Evolutionary conservation across 2,888 invertebrate genomes (phyloP).

Genomic region (Agonopterix alstromeriana): DNA sequence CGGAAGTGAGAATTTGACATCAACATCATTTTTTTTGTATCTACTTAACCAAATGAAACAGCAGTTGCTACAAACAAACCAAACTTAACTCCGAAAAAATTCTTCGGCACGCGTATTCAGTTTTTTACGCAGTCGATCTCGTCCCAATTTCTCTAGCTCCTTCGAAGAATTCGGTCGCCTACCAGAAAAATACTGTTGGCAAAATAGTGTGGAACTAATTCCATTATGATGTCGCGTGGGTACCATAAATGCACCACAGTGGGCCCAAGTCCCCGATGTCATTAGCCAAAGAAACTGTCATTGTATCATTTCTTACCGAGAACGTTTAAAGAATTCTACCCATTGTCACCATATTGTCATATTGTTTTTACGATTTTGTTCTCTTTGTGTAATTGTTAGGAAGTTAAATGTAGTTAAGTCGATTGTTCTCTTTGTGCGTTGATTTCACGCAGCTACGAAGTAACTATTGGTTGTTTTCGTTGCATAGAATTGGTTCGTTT

Average conservation of each 20-base stretch:
- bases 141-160: constrained; percentile 46
- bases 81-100: background rate
- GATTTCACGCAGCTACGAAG: constrained; percentile 58
- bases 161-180: constrained; percentile 53
- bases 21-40: too few relatives aligned
- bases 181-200: constrained; percentile 49
- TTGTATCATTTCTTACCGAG: constrained; percentile 48
- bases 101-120: constrained; percentile 51
- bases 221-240: constrained; percentile 72
- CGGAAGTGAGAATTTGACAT: too few relatives aligned
- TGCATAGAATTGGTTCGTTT: constrained; percentile 64
- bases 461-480: constrained; percentile 38
- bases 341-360: constrained; percentile 40
- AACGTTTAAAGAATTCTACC: constrained; percentile 43
- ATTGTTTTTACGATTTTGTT: constrained; percentile 60
- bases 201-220: constrained; percentile 74
- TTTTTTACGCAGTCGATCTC: constrained; percentile 44
- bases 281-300: constrained; percentile 53
- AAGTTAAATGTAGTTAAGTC: constrained; percentile 71
- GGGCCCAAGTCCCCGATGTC: constrained; percentile 52
- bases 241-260: constrained; percentile 68
- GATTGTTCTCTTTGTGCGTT: constrained; percentile 50
- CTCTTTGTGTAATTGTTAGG: constrained; percentile 66
- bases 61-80: too few relatives aligned
- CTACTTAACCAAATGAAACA: too few relatives aligned